Evolutionary conservation across 2,113 vertebrate species (phyloP).

Genomic region (Mesoclemmys tuberculata): DNA sequence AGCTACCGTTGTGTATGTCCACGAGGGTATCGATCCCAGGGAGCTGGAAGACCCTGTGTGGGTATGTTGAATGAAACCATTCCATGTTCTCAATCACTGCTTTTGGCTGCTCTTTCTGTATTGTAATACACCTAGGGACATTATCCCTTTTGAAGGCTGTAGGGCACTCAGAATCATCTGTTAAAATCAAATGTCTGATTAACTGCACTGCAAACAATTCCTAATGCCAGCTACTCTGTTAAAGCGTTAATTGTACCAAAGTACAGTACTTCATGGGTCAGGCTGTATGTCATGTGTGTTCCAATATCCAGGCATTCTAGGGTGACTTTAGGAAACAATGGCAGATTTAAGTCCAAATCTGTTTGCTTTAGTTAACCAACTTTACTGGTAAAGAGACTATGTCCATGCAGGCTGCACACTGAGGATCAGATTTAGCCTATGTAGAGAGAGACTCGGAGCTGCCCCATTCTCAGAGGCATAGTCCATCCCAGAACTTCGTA

Average conservation of each 20-base stretch:
- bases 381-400: background rate
- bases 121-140: fast-evolving
- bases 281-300: background rate
- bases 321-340: background rate
- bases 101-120: background rate
- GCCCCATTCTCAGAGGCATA: fast-evolving
- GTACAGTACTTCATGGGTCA: fast-evolving
- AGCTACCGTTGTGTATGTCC: constrained; percentile 94
- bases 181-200: fast-evolving
- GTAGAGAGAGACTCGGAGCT: background rate
- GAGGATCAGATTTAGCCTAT: background rate
- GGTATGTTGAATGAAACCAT: constrained; percentile 81
- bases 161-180: background rate
- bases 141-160: fast-evolving
- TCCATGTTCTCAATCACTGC: background rate
- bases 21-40: constrained; percentile 89
- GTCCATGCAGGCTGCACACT: too few relatives aligned
- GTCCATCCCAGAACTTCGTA: background rate
- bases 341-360: background rate
- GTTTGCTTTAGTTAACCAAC: background rate
- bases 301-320: background rate
- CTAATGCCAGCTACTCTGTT: fast-evolving
- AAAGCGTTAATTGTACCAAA: background rate
- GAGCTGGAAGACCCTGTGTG: constrained; percentile 86
- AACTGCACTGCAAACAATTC: background rate